Conservation (phyloP, 1,140 invertebrate genomes). For the Phenacoccus solenopsis region DNA sequence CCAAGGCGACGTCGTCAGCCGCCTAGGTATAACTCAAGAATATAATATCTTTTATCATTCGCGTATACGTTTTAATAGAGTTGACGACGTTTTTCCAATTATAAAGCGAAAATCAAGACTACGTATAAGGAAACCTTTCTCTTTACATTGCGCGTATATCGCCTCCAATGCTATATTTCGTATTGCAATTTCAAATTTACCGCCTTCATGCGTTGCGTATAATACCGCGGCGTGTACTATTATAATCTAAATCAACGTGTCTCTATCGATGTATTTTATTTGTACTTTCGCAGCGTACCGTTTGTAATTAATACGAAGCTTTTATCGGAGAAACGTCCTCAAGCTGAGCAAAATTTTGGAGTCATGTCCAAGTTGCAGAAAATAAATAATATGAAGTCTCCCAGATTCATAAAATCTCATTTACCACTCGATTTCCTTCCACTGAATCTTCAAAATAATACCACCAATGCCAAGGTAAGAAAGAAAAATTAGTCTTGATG, state of each 20-base stretch:
- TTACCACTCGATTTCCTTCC: constrained; percentile 52
- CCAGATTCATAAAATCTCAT: constrained; percentile 55
- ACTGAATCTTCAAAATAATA: constrained; percentile 37
- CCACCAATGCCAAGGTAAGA: constrained; percentile 35
- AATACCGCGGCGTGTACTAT: no score
- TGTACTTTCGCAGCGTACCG: not conserved
- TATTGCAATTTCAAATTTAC: not conserved
- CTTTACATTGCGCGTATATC: no score
- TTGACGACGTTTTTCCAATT: not conserved
- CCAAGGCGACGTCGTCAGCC: not conserved
- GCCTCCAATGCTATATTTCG: no score
- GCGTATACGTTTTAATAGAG: not conserved
- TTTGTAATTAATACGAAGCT: not conserved
- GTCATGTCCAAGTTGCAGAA: not conserved
- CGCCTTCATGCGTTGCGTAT: not conserved
- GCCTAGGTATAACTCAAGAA: not conserved
- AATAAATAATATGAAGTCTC: constrained; percentile 31
- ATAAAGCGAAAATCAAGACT: no score
- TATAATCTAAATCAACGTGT: no score
- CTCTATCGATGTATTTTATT: no score
- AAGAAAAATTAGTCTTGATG: no score
- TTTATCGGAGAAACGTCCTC: not conserved
- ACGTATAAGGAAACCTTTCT: no score
- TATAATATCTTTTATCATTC: not conserved
- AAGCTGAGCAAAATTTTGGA: not conserved